Evolutionary conservation across 64 coral and sea anemone genomes (phyloP).

Genomic region (Catalaphyllia jardinei): DNA sequence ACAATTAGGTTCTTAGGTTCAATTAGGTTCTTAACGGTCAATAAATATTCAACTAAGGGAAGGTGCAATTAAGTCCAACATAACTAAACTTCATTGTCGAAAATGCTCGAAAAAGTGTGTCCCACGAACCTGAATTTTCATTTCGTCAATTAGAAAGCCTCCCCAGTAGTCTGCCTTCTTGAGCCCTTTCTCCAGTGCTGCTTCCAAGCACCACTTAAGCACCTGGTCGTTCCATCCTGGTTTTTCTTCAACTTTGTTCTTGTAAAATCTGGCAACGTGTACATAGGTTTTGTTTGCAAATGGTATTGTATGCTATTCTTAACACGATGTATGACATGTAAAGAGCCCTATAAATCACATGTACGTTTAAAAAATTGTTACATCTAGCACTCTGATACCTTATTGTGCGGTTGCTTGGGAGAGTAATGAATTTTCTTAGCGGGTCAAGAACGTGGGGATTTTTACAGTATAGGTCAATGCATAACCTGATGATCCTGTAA

Average conservation of each 20-base stretch:
- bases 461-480: constrained; percentile 51
- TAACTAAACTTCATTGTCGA: too few species aligned
- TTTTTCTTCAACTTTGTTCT: constrained; percentile 30
- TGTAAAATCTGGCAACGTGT: constrained; percentile 25
- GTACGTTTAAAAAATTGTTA: neutral
- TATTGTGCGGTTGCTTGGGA: constrained; percentile 57
- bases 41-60: too few species aligned
- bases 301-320: neutral
- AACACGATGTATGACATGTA: neutral
- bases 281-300: neutral
- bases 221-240: constrained; percentile 40
- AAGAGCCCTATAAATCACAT: neutral
- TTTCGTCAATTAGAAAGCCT: constrained; percentile 49
- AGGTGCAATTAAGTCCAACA: too few species aligned
- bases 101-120: too few species aligned
- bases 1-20: too few species aligned
- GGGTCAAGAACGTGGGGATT: constrained; percentile 57
- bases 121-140: constrained; percentile 49
- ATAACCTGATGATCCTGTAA: constrained; percentile 37
- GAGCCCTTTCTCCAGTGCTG: neutral
- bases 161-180: constrained; percentile 44
- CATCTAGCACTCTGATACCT: neutral
- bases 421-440: constrained; percentile 23
- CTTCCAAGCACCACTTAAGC: constrained; percentile 30
- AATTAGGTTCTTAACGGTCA: too few species aligned